Evolutionary conservation across 2,888 invertebrate genomes (phyloP), one percentile per base, ranked within the genome.

Genomic region (Stenichneumon culpator): DNA sequence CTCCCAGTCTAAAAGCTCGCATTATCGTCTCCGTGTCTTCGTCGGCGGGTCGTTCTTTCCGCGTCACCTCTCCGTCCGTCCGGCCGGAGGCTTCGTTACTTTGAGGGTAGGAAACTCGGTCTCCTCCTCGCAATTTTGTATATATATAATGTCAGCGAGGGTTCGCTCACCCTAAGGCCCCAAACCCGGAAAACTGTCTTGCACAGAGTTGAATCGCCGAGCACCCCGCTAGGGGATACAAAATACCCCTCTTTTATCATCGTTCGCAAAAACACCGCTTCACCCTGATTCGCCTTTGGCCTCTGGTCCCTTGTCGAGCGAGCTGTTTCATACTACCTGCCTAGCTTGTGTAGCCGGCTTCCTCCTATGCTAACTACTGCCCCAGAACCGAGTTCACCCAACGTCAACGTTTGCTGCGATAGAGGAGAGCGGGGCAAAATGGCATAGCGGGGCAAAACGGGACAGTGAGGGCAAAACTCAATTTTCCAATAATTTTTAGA

Each of bases 241-340:
- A 36, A 67, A 19, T 7, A 25, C 67, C 19, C 32, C 11, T 11
- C 16, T 75, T 39, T 16, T 47, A 16, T 77, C 77, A 16, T 74
- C 74, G 74, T 75, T 67, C 77, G 77, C n/a, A 77, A 77, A 77
- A 39, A 32, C 63, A 14, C 63, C 52, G 52, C 25, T 77, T 67
- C 52, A 67, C 54, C 77, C 65, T 67, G 67, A 77, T 77, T 77
- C 67, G 52, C 77, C 77, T 67, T 67, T 77, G 77, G 77, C 77
- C 77, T 54, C 39, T 54, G 67, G 77, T 22, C 67, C 67, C 67
- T 77, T 67, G 54, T 77, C 36, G 54, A 77, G 52, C 54, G 50
- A 52, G 28, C 32, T 22, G 36, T 75, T 28, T 44, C 50, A 52
- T 47, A n/a, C 36, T 32, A 7, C 25, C 39, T 52, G 22, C 11